Conservation (phyloP, 2,888 invertebrate species). For the Amphimallon solstitiale region DNA sequence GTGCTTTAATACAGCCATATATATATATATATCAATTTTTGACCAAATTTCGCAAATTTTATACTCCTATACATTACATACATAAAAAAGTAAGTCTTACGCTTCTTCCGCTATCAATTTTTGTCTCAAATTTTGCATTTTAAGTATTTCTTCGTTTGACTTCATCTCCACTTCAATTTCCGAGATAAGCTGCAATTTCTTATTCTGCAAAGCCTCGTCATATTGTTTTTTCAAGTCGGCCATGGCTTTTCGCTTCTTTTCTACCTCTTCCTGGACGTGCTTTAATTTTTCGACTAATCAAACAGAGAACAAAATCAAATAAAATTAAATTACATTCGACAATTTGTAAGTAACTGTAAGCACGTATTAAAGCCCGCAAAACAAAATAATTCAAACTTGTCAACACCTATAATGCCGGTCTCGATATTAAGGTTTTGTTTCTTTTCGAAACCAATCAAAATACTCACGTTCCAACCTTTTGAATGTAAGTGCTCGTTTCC, state of each 20-base stretch:
- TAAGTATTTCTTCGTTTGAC: slow-evolving; percentile 51
- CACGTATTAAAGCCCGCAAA: too few species aligned
- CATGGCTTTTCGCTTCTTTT: slow-evolving; percentile 54
- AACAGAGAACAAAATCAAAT: not conserved
- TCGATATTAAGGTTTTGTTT: not conserved
- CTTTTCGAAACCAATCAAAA: not conserved
- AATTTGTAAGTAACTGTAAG: too few species aligned
- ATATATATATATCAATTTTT: too few species aligned
- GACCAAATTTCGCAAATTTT: too few species aligned
- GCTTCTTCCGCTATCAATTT: slow-evolving; percentile 58
- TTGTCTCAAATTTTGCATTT: slow-evolving; percentile 54
- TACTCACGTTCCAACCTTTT: slow-evolving; percentile 58
- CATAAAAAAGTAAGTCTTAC: slow-evolving; percentile 52
- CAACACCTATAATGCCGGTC: too few species aligned
- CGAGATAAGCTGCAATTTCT: slow-evolving; percentile 51
- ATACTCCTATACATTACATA: not conserved
- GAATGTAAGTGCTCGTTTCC: slow-evolving; percentile 56
- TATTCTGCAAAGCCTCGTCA: slow-evolving; percentile 53
- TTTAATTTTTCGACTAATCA: slow-evolving; percentile 57
- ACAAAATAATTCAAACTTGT: too few species aligned
- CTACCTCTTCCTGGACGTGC: slow-evolving; percentile 49
- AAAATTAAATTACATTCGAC: too few species aligned
- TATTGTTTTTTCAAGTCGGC: slow-evolving; percentile 56
- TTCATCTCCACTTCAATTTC: slow-evolving; percentile 57
- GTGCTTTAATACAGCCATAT: too few species aligned